Conservation (phyloP, 2,888 invertebrate genomes). For the Macrophya annulata region DNA sequence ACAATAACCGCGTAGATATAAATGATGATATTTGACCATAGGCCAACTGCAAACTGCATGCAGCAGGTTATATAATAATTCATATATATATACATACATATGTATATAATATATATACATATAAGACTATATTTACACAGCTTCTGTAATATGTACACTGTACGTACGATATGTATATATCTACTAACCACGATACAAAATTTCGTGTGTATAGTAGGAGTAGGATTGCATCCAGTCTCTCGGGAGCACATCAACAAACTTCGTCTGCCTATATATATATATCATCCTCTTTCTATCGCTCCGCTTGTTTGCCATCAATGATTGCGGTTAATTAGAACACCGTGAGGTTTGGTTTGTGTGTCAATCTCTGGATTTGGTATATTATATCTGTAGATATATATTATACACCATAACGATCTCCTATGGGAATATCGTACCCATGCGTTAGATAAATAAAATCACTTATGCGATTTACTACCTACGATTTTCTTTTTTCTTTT, state of each 20-base stretch:
- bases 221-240: constrained; percentile 60
- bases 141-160: background rate
- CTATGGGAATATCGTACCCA: constrained; percentile 66
- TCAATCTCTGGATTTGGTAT: constrained; percentile 64
- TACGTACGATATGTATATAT: background rate
- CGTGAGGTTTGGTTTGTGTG: constrained; percentile 70
- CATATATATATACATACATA: background rate
- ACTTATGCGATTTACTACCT: background rate
- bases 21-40: background rate
- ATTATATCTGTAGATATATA: constrained; percentile 40
- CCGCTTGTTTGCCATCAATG: constrained; percentile 75
- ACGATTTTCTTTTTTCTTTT: background rate
- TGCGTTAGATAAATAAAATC: constrained; percentile 13
- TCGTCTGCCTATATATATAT: background rate
- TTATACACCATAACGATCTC: constrained; percentile 70
- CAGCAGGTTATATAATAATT: too few species aligned
- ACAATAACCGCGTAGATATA: background rate
- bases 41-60: too few species aligned
- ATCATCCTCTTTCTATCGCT: constrained; percentile 22
- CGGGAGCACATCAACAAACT: constrained; percentile 59
- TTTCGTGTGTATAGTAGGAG: background rate
- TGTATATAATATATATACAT: background rate
- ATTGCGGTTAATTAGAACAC: constrained; percentile 79
- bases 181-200: background rate
- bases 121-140: constrained; percentile 11